Evolutionary conservation across 2,797 vertebrate species (phyloP).

Genomic region (Dryobates pubescens): DNA sequence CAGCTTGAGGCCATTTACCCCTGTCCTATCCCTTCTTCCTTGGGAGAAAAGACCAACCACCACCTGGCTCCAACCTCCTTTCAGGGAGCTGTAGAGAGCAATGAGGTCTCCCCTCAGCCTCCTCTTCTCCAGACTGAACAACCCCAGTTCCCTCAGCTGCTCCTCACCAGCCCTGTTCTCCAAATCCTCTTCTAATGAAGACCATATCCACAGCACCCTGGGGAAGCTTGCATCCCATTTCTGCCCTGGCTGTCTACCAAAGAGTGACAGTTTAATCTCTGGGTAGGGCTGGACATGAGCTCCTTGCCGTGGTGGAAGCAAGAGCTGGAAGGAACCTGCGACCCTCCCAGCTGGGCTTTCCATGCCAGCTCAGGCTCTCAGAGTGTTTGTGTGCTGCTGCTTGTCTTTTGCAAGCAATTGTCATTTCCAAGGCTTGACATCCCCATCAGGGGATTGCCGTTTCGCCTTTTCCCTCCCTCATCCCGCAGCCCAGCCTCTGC

Average conservation of each 20-base stretch:
- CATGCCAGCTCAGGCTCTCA: accelerated
- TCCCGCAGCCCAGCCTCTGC: accelerated
- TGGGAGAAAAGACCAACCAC: too few species aligned
- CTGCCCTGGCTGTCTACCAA: neutral
- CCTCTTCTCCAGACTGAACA: too few species aligned
- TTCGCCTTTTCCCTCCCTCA: neutral
- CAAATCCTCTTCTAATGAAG: too few species aligned
- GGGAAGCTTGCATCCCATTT: neutral
- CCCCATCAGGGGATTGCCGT: neutral
- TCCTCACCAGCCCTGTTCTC: too few species aligned
- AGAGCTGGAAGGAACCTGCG: neutral
- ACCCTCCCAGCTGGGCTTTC: neutral
- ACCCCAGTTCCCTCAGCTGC: too few species aligned
- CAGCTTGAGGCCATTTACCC: too few species aligned
- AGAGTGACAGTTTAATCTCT: neutral
- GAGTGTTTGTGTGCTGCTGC: accelerated
- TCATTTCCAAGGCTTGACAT: neutral
- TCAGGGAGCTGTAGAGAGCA: too few species aligned
- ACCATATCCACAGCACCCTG: neutral
- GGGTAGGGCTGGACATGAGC: neutral
- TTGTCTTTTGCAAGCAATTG: neutral
- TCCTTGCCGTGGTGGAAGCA: neutral
- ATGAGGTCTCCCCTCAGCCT: too few species aligned
- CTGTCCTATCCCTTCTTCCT: too few species aligned
- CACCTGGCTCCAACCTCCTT: too few species aligned